Percentiles rank a stretch among this genome's conserved stretches.
These are phyloP conservation scores for Apeltes quadracus DNA, from an alignment of 2,113 vertebrate species.

Conservation along the genomic window DNA sequence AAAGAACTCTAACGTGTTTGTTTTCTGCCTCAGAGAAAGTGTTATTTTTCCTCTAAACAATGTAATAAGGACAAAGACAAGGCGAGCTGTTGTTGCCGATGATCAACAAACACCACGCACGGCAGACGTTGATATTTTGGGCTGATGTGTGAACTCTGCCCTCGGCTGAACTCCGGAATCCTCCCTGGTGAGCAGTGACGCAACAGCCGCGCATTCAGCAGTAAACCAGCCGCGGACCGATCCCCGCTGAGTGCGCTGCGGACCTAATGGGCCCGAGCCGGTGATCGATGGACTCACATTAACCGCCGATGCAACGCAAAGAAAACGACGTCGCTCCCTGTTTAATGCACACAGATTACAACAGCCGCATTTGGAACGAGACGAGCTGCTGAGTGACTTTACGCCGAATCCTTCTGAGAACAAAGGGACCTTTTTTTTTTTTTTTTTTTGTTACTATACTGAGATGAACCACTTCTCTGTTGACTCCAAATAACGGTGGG, in stretches of 20 bases:
- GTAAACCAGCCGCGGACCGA: too few relatives aligned
- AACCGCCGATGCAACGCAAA: conserved; percentile 29
- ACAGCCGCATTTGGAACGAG: not conserved
- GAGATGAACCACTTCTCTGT: not conserved
- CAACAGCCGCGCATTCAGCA: conserved; percentile 37
- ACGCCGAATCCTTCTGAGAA: not conserved
- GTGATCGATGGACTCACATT: conserved; percentile 60
- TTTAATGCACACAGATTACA: conserved; percentile 21
- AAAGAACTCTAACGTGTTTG: not conserved
- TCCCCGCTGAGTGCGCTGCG: conserved; percentile 44
- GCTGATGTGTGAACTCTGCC: conserved; percentile 2
- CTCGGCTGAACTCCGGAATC: conserved; percentile 14
- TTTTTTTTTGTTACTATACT: not conserved
- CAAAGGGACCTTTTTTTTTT: not conserved
- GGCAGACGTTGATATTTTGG: not conserved
- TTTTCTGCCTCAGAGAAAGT: not conserved
- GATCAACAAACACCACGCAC: conserved; percentile 10
- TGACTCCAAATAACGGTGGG: not conserved
- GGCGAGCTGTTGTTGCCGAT: not conserved
- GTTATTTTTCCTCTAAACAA: not conserved
- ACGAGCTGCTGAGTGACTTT: not conserved
- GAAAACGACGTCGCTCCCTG: conserved; percentile 15
- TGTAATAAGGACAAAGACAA: not conserved
- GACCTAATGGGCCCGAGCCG: conserved; percentile 58
- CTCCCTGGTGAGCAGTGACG: conserved; percentile 26